A percentile compares a stretch with the other conserved stretches of the same genome.
Evolutionary conservation across 2,797 vertebrate species (phyloP).

Genomic region (Coendou prehensilis): DNA sequence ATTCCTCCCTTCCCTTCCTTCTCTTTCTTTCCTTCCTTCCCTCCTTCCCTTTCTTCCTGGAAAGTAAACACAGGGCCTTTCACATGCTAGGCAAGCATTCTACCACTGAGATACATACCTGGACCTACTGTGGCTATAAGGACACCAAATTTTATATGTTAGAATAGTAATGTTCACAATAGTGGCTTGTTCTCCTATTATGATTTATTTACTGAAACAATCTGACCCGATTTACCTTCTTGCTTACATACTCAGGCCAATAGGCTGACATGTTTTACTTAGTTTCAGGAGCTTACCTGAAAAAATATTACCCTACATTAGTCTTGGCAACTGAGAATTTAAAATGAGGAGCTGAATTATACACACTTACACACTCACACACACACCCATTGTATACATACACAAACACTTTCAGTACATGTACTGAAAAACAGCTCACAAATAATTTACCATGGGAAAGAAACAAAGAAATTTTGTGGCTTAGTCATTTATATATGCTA

Average conservation of each 20-base stretch:
- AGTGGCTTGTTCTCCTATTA: background rate
- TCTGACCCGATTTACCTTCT: slow-evolving; percentile 46
- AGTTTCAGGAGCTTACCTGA: slow-evolving; percentile 36
- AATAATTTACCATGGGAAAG: slow-evolving; percentile 39
- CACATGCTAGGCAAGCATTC: background rate
- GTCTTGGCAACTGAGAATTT: slow-evolving; percentile 47
- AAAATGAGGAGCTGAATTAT: background rate
- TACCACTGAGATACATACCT: background rate
- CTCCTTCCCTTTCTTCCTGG: background rate
- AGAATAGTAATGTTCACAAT: background rate
- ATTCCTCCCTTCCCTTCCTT: background rate
- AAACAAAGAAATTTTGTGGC: slow-evolving; percentile 21
- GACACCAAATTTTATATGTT: slow-evolving; percentile 37
- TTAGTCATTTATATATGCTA: slow-evolving; percentile 14
- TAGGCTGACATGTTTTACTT: slow-evolving; percentile 47
- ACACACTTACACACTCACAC: background rate
- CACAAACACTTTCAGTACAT: background rate
- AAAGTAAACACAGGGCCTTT: background rate
- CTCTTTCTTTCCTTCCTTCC: background rate
- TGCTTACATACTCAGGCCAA: slow-evolving; percentile 33
- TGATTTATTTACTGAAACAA: slow-evolving; percentile 58
- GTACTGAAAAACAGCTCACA: slow-evolving; percentile 15
- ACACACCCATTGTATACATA: background rate
- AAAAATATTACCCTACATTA: slow-evolving; percentile 15
- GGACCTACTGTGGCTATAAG: background rate